Conservation (phyloP, 2,113 vertebrate genomes). For the Ochotona curzoniae region DNA sequence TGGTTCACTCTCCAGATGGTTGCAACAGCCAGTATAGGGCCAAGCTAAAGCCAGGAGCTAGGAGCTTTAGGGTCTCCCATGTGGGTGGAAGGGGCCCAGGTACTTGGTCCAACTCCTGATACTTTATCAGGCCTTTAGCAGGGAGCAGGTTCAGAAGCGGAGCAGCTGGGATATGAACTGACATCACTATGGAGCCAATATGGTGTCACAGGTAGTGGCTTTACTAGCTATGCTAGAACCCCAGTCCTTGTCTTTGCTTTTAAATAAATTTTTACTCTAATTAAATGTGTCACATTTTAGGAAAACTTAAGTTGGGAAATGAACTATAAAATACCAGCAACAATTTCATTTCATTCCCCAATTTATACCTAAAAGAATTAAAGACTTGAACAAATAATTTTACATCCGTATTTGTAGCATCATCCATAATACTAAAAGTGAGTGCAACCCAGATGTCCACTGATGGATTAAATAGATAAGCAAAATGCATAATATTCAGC, state of each 20-base stretch:
- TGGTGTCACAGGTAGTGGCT: too few relatives aligned
- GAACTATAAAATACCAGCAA: background rate
- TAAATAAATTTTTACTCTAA: background rate
- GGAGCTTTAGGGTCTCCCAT: too few relatives aligned
- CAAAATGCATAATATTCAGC: constrained; percentile 22
- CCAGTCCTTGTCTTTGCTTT: background rate
- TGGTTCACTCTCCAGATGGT: too few relatives aligned
- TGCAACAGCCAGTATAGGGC: too few relatives aligned
- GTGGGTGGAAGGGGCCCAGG: too few relatives aligned
- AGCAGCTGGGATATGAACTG: too few relatives aligned
- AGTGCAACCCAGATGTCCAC: background rate
- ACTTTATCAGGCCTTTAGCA: too few relatives aligned
- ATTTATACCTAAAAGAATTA: background rate
- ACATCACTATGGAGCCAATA: too few relatives aligned
- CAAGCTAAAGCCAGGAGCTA: too few relatives aligned
- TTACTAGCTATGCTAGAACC: too few relatives aligned
- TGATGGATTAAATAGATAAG: background rate
- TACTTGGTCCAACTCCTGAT: too few relatives aligned
- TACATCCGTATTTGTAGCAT: background rate
- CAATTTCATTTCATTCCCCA: background rate
- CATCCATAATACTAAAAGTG: background rate
- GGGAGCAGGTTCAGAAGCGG: too few relatives aligned
- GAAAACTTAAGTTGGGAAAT: background rate
- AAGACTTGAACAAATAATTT: background rate
- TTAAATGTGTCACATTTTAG: background rate